Percentiles rank a stretch among this genome's conserved stretches.
These are phyloP conservation scores for Ricordea florida DNA, from an alignment of 92 coral and sea anemone species.

Conservation along the genomic window DNA sequence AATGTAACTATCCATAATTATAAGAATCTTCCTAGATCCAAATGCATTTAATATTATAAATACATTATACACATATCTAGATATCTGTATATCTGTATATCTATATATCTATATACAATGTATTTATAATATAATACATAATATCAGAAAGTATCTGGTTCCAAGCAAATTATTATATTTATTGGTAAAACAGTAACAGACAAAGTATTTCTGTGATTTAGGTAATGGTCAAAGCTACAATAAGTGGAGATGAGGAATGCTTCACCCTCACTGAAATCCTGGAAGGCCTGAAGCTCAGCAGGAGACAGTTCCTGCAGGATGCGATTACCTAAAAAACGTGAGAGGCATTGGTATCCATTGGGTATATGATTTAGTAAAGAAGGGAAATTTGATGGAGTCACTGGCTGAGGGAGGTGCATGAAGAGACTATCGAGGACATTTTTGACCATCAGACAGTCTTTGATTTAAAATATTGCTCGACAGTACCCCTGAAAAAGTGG, in stretches of 20 bases:
- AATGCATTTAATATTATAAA: too few relatives aligned
- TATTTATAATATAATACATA: too few relatives aligned
- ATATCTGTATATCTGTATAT: too few relatives aligned
- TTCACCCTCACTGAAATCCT: neutral
- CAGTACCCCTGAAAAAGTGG: slow-evolving; percentile 37
- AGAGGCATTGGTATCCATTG: slow-evolving; percentile 47
- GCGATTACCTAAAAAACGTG: neutral
- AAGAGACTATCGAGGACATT: slow-evolving; percentile 9
- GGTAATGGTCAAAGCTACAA: neutral
- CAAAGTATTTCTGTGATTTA: neutral
- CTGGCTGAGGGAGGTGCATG: slow-evolving; percentile 6
- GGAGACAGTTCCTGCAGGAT: neutral
- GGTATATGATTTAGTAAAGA: slow-evolving; percentile 28
- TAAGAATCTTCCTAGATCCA: too few relatives aligned
- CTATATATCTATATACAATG: too few relatives aligned
- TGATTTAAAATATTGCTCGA: neutral
- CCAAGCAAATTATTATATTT: too few relatives aligned
- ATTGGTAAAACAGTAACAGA: too few relatives aligned
- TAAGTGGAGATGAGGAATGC: neutral
- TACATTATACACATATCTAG: too few relatives aligned
- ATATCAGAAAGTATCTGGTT: too few relatives aligned
- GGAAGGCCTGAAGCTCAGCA: neutral
- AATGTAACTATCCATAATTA: too few relatives aligned
- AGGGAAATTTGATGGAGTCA: slow-evolving; percentile 20
- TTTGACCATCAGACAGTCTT: slow-evolving; percentile 55